phyloP scores from a whole-genome alignment of 2,888 invertebrate species.

The Amblyjoppa proteus region DNA sequence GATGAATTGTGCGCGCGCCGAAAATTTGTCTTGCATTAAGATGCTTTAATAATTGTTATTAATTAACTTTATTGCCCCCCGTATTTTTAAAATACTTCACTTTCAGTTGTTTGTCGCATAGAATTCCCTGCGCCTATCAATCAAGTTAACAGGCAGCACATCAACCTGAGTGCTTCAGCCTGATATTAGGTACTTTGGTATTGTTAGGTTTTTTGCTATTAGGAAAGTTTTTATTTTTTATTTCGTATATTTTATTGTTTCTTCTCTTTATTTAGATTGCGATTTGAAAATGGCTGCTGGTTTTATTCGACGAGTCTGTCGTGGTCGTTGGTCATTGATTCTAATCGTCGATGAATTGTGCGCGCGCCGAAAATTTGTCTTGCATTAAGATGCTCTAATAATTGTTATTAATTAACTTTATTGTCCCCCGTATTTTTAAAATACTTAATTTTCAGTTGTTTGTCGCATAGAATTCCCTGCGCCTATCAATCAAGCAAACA shows the following conservation, averaged over 20 bases:
- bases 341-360: too few species aligned
- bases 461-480: neutral
- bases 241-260: too few species aligned
- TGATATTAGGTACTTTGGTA: too few species aligned
- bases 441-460: constrained; percentile 6
- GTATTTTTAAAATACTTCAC: neutral
- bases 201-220: too few species aligned
- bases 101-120: constrained; percentile 7
- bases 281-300: too few species aligned
- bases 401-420: neutral
- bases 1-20: too few species aligned
- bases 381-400: neutral
- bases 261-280: too few species aligned
- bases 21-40: neutral
- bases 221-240: too few species aligned
- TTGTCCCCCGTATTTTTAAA: neutral
- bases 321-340: too few species aligned
- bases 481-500: constrained; percentile 13
- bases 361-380: too few species aligned
- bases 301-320: too few species aligned
- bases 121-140: constrained; percentile 13
- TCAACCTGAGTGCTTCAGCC: neutral
- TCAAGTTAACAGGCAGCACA: constrained; percentile 6
- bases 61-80: neutral
- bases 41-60: neutral